Evolutionary conservation across 2,113 vertebrate genomes (phyloP).

Genomic region (Arothron firmamentum): DNA sequence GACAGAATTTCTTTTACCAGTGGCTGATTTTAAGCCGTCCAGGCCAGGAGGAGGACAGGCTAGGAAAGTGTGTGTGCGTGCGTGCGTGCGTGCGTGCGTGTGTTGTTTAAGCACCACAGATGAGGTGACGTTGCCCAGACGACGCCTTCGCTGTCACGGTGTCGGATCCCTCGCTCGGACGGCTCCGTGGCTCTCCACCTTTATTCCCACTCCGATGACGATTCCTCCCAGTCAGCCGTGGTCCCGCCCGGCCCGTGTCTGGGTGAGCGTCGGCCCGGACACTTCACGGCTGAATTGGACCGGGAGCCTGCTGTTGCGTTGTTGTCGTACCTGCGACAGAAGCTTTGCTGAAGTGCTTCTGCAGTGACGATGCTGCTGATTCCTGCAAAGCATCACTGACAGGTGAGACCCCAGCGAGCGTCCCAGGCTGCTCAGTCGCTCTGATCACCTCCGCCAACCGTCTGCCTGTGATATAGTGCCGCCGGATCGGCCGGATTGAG

Average conservation of each 20-base stretch:
- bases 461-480: slow-evolving; percentile 68
- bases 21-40: slow-evolving; percentile 12
- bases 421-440: slow-evolving; percentile 57
- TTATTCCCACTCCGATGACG: slow-evolving; percentile 65
- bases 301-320: slow-evolving; percentile 52
- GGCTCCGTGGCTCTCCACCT: slow-evolving; percentile 37
- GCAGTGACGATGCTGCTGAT: too few species aligned
- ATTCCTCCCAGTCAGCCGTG: slow-evolving; percentile 64
- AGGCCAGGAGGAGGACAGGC: slow-evolving; percentile 4
- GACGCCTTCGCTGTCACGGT: too few species aligned
- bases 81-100: too few species aligned
- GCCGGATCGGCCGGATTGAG: slow-evolving; percentile 68
- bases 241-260: too few species aligned
- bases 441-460: slow-evolving; percentile 74
- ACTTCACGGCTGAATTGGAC: slow-evolving; percentile 61
- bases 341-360: too few species aligned
- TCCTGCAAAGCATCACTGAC: slow-evolving; percentile 59
- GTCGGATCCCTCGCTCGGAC: too few species aligned
- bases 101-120: too few species aligned
- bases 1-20: slow-evolving; percentile 6
- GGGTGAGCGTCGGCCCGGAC: slow-evolving; percentile 60
- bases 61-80: too few species aligned
- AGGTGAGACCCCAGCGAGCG: slow-evolving; percentile 71
- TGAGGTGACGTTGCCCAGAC: too few species aligned
- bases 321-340: slow-evolving; percentile 43